phyloP scores from a whole-genome alignment of 2,888 invertebrate species.

The Ellobium chinense region DNA sequence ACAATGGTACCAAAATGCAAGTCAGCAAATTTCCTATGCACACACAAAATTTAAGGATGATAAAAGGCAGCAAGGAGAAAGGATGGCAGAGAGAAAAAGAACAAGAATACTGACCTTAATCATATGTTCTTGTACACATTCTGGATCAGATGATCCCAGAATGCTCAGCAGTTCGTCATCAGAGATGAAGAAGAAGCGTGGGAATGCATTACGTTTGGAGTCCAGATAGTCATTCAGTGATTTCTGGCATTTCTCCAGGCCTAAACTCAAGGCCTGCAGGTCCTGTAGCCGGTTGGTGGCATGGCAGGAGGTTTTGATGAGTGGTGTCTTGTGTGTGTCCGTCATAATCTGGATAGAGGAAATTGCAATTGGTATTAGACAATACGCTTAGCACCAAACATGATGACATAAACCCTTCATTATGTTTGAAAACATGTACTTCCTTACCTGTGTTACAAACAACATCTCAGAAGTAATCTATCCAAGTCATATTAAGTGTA shows the following conservation, averaged over 20 bases:
- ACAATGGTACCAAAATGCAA: too few relatives aligned
- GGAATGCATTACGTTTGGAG: slow-evolving; percentile 91
- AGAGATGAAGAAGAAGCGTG: slow-evolving; percentile 95
- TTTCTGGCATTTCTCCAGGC: slow-evolving; percentile 93
- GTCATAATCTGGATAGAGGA: slow-evolving; percentile 85
- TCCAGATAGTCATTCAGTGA: slow-evolving; percentile 94
- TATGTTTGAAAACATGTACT: too few relatives aligned
- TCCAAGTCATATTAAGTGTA: too few relatives aligned
- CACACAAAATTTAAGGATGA: too few relatives aligned
- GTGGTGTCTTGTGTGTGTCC: slow-evolving; percentile 89
- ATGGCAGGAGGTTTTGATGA: slow-evolving; percentile 89
- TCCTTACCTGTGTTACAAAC: too few relatives aligned
- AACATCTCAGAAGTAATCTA: too few relatives aligned
- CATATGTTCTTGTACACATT: slow-evolving; percentile 94
- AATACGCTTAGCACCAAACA: too few relatives aligned
- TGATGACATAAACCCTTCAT: too few relatives aligned
- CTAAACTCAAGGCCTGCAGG: slow-evolving; percentile 86
- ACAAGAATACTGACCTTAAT: slow-evolving; percentile 91
- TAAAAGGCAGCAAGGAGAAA: too few relatives aligned
- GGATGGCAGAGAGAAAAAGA: too few relatives aligned
- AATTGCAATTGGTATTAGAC: too few relatives aligned
- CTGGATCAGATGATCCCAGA: slow-evolving; percentile 90
- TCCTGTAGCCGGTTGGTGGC: slow-evolving; percentile 87
- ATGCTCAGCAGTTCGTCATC: slow-evolving; percentile 94
- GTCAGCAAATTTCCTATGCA: too few relatives aligned